phyloP scores from a whole-genome alignment of 2,113 vertebrate genomes.

The Amphiprion percula region DNA sequence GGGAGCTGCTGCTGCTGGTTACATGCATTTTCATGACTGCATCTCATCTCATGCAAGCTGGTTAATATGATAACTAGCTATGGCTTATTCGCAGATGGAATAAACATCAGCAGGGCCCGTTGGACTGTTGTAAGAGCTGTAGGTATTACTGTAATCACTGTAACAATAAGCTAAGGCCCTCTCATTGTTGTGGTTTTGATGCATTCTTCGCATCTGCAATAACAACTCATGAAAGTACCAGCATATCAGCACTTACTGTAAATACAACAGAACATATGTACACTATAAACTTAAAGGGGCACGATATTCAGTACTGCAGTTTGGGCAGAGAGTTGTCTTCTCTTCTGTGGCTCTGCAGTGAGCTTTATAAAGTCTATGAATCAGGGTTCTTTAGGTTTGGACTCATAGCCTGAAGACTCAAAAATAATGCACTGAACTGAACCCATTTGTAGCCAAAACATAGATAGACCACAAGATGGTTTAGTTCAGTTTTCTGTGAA shows the following conservation, averaged over 20 bases:
- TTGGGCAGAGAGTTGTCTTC: background rate
- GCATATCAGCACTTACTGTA: too few relatives aligned
- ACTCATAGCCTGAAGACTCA: too few relatives aligned
- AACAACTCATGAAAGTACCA: background rate
- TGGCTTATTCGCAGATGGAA: background rate
- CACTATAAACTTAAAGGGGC: background rate
- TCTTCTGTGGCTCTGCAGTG: too few relatives aligned
- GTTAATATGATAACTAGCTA: background rate
- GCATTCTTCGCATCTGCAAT: background rate
- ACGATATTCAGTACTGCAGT: background rate
- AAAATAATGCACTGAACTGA: too few relatives aligned
- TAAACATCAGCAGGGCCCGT: background rate
- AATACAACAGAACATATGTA: background rate
- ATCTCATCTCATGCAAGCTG: background rate
- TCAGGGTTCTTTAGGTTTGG: too few relatives aligned
- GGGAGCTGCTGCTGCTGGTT: background rate
- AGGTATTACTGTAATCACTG: background rate
- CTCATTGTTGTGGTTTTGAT: constrained; percentile 3
- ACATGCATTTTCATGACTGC: background rate
- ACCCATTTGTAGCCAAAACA: too few relatives aligned
- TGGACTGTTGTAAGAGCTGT: background rate
- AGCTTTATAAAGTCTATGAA: too few relatives aligned
- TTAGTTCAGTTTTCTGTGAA: too few relatives aligned
- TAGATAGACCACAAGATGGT: too few relatives aligned
- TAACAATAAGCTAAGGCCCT: constrained; percentile 33